These are phyloP conservation scores for Aphidoletes aphidimyza DNA, from an alignment of 2,888 invertebrate genomes.

Conservation along the genomic window DNA sequence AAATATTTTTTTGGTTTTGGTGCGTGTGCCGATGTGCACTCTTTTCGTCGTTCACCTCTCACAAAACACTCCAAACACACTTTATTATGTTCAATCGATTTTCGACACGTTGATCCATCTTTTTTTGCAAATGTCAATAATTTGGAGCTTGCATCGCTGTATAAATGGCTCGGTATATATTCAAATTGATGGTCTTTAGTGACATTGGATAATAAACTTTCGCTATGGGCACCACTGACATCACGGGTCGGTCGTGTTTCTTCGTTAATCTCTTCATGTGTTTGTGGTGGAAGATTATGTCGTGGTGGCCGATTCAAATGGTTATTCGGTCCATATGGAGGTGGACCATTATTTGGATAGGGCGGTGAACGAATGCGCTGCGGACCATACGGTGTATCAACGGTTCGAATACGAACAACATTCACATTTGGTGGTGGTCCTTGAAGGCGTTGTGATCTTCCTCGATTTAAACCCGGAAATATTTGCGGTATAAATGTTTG, in stretches of 20 bases:
- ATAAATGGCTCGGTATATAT: background rate
- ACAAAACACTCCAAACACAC: conserved; percentile 20
- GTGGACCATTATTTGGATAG: background rate
- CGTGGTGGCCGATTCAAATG: background rate
- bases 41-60: background rate
- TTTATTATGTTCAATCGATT: background rate
- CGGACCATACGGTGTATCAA: background rate
- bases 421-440: background rate
- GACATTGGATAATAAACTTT: background rate
- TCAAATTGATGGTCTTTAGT: conserved; percentile 1
- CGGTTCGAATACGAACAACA: background rate
- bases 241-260: background rate
- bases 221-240: conserved; percentile 12
- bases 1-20: background rate
- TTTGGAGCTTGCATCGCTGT: background rate
- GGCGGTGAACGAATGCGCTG: background rate
- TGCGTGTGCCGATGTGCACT: background rate
- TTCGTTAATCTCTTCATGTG: background rate
- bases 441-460: background rate
- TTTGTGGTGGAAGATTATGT: background rate
- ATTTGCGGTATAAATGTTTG: background rate
- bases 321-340: background rate
- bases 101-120: conserved; percentile 13
- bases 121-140: background rate
- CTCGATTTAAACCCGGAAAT: background rate